Base-by-base conservation (phyloP, 1,140 invertebrate species). In the Eriosoma lanigerum region DNA sequence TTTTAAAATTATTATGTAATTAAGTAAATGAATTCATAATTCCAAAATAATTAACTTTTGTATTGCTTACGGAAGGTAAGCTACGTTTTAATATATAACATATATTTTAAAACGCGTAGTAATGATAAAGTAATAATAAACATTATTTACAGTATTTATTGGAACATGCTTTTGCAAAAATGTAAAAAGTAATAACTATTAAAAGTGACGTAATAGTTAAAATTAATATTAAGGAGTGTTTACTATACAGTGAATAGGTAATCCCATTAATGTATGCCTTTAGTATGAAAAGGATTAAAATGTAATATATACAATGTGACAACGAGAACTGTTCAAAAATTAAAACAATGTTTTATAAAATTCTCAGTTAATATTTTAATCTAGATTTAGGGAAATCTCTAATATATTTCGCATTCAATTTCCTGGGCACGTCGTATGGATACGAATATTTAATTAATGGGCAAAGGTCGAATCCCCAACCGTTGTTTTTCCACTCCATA, bases 331-430 rank as follows among this genome's bases (percentile, higher is more conserved):
- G 32, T 76, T 75, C 48, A 75, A 56, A 52, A 75, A 75, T 56
- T 75, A 75, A 75, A 75, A 75, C 19, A 26, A 75, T 32, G 72
- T 56, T 54, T 56, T 56, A 32, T 38, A 38, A 58, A 44, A 44
- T 76, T 76, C 32, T 38, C 56, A 24, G 52, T 76, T 76, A 76
- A 76, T 76, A 76, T 76, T 76, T 76, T 76, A 76, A 76, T 76
- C 73, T 17, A 26, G 73, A 60, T 60, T 44, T 26, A 44, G 32
- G 73, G 19, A 50, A 76, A 76, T 76, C 73, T 76, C 32, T 24
- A 60, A 76, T 76, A 76, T 46, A 60, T 60, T 76, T 76, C 1
- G 32, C 15, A 21, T 58, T 48, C 38, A 21, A 38, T 66, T 66
- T 56, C 24, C 52, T n/a, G 5, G 21, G 73, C 73, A 60, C 73